phyloP scores from a whole-genome alignment of 2,888 invertebrate species.

The Dendrolimus houi region DNA sequence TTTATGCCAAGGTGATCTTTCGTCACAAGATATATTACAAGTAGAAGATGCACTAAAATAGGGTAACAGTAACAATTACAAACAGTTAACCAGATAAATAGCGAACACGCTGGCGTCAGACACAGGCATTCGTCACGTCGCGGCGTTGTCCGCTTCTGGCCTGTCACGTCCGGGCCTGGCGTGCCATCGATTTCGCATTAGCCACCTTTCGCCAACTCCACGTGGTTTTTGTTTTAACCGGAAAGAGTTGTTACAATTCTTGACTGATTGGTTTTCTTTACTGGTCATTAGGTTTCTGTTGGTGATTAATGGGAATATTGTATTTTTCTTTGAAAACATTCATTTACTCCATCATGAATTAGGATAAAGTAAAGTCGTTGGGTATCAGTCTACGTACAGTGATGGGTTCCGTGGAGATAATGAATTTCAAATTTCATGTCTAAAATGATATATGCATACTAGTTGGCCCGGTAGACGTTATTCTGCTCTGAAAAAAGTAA shows the following conservation, averaged over 20 bases:
- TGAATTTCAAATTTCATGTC: no score
- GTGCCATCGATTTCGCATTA: slow-evolving; percentile 58
- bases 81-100: slow-evolving; percentile 3
- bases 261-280: slow-evolving; percentile 2
- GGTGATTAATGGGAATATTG: background rate
- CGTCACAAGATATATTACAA: no score
- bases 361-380: no score
- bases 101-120: background rate
- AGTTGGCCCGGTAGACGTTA: no score
- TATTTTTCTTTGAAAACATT: no score
- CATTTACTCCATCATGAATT: no score
- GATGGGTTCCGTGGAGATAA: no score
- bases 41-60: no score
- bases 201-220: slow-evolving; percentile 37
- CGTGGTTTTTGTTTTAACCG: slow-evolving; percentile 5
- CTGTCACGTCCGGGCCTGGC: slow-evolving; percentile 4
- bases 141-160: slow-evolving; percentile 1
- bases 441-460: no score
- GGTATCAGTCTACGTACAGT: no score
- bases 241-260: slow-evolving; percentile 6
- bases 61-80: background rate
- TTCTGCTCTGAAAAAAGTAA: no score
- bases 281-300: slow-evolving; percentile 9
- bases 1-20: no score
- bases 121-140: background rate